Evolutionary conservation across 2,113 vertebrate genomes (phyloP).

Genomic region (Ceuthmochares aereus): DNA sequence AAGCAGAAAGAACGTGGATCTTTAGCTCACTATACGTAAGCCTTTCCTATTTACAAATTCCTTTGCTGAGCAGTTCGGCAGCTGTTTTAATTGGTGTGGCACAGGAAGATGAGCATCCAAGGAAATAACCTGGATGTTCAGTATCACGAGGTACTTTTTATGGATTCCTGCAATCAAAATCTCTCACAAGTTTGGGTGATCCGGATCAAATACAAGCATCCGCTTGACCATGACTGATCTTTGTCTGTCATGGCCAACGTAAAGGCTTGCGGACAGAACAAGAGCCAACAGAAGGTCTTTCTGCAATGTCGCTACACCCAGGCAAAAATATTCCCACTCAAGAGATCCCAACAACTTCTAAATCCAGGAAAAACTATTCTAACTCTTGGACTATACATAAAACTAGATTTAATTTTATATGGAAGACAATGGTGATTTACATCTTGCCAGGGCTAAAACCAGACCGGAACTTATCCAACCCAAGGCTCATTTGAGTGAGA

Average conservation of each 20-base stretch:
- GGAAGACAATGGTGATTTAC: neutral
- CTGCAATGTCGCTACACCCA: accelerated
- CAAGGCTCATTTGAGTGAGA: neutral
- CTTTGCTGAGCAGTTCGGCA: neutral
- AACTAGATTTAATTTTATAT: neutral
- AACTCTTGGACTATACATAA: neutral
- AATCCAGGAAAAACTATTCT: neutral
- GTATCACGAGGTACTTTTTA: neutral
- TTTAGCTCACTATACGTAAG: neutral
- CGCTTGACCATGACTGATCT: neutral
- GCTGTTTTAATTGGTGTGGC: neutral
- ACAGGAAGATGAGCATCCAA: neutral
- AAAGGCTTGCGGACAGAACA: neutral
- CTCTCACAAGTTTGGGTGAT: neutral
- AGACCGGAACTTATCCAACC: neutral
- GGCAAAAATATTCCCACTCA: neutral
- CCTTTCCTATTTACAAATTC: neutral
- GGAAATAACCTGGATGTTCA: neutral
- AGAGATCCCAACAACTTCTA: neutral
- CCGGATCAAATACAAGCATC: neutral
- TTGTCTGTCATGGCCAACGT: neutral
- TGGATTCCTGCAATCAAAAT: neutral
- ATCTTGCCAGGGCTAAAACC: neutral
- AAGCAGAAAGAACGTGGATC: neutral
- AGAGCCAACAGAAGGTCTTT: neutral